Conservation (phyloP, 2,113 vertebrate genomes). For the Pimephales promelas region DNA sequence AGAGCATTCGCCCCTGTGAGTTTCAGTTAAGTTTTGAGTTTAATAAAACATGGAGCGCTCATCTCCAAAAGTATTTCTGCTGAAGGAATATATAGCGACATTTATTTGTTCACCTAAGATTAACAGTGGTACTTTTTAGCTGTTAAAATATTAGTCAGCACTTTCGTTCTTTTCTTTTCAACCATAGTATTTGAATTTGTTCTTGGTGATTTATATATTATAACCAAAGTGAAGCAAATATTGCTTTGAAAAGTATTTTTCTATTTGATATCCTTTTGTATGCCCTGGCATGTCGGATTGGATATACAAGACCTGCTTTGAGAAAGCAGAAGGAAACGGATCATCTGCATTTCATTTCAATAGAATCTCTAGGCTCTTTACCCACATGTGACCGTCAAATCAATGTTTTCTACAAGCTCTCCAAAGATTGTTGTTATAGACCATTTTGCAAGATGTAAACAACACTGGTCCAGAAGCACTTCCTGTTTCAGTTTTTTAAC, state of each 20-base stretch:
- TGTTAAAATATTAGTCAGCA: constrained; percentile 38
- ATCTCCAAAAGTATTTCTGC: neutral
- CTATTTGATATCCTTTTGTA: constrained; percentile 14
- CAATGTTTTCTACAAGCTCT: neutral
- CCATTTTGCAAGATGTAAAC: too few relatives aligned
- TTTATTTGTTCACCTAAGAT: constrained; percentile 15
- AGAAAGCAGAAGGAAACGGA: neutral
- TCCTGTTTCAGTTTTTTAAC: too few relatives aligned
- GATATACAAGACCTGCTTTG: neutral
- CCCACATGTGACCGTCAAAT: neutral
- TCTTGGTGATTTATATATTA: constrained; percentile 10
- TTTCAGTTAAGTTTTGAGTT: neutral
- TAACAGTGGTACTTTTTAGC: constrained; percentile 21
- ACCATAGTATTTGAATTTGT: constrained; percentile 11
- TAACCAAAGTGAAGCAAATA: constrained; percentile 50
- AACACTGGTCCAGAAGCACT: too few relatives aligned
- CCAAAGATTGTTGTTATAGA: constrained; percentile 15
- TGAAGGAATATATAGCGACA: neutral
- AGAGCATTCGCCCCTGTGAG: neutral
- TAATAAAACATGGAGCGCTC: neutral
- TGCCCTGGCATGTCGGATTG: neutral
- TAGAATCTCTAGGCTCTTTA: constrained; percentile 6
- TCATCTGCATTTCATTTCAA: constrained; percentile 1
- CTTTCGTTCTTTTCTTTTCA: neutral
- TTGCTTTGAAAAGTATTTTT: constrained; percentile 33